Evolutionary conservation across 2,888 invertebrate species (phyloP), one percentile per base, ranked within the genome.

Genomic region (Zygothrica quintamaculata): DNA sequence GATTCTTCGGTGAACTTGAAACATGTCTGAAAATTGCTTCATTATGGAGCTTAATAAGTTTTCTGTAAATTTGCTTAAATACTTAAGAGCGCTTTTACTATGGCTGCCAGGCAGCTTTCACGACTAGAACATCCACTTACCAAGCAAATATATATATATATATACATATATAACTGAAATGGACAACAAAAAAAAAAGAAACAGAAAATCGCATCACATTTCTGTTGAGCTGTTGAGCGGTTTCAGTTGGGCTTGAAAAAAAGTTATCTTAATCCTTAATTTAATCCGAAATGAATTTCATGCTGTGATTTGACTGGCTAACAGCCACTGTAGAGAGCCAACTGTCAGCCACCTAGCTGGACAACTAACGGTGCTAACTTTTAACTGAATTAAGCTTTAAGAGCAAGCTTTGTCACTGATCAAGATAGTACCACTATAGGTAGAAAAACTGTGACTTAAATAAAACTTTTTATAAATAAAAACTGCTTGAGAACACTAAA

Each of bases 31-130:
- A 71, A 76, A 84, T 80, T 74, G 65, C 74, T 80, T 74, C 79
- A 81, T 81, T 76, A 82, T 66, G 37, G 48, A 64, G 76, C 85
- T 82, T 85, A 82, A 74, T 66, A 85, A 85, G 82, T 78, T 82
- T 82, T 85, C n/a, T n/a, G n/a, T 64, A 72, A 82, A 85, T 85
- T 85, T 85, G 70, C 85, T 85, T 82, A 82, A 82, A 76, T 70
- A 72, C 81, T 82, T 82, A 76, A 68, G 47, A 53, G 61, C 42
- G 43, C 60, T 62, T 46, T 39, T 37, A 56, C 33, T 29, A n/a
- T 34, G 48, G 53, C 46, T 47, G 39, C 22, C 43, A 7, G n/a
- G 7, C 13, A 15, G 42, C 33, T 50, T 33, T 39, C 50, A 48
- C 39, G 39, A 46, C 60, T 65, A 36, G 22, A 36, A n/a, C 34